Evolutionary conservation across 2,797 vertebrate species (phyloP).

Genomic region (Microcaecilia unicolor): DNA sequence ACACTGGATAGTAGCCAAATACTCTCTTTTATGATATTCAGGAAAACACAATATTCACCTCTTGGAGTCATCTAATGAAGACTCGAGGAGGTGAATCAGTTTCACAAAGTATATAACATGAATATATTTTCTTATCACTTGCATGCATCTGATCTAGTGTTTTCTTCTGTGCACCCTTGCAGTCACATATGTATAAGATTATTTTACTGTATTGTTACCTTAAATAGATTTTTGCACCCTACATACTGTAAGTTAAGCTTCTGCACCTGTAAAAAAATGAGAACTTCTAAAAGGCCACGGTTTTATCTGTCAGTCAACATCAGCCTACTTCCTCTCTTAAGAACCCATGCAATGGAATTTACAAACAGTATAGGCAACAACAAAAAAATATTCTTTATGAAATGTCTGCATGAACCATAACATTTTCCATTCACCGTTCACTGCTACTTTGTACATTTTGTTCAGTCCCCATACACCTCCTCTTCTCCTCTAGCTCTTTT

Average conservation of each 20-base stretch:
- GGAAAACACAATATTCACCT: no score
- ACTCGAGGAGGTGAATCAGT: no score
- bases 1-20: no score
- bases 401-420: constrained; percentile 22
- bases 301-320: not conserved
- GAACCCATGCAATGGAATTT: constrained; percentile 8
- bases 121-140: no score
- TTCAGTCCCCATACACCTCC: not conserved
- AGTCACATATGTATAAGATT: no score
- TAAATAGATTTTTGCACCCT: not conserved
- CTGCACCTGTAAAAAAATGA: not conserved
- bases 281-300: not conserved
- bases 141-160: no score
- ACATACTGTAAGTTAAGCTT: not conserved
- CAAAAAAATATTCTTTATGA: not conserved
- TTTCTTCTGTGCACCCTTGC: no score
- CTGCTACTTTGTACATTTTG: not conserved
- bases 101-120: no score
- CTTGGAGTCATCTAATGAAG: no score
- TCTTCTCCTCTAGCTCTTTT: no score
- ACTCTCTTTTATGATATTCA: no score
- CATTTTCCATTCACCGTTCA: constrained; percentile 28
- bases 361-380: not conserved
- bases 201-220: no score
- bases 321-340: not conserved